phyloP scores from a whole-genome alignment of 2,113 vertebrate species.

The Hemiscyllium ocellatum region DNA sequence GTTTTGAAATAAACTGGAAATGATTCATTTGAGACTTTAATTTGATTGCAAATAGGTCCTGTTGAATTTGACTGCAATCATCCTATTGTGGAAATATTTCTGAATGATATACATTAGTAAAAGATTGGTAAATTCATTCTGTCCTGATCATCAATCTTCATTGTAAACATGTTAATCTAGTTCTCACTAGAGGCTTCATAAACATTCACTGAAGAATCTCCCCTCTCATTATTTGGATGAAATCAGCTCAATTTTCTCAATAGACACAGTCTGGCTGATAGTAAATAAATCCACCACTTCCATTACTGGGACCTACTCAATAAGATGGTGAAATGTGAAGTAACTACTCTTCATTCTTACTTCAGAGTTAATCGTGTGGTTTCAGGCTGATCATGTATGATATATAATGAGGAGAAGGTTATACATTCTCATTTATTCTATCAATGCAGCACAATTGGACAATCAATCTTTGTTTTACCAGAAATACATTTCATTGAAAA shows the following conservation, averaged over 20 bases:
- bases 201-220: neutral
- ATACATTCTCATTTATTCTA: neutral
- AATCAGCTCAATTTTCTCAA: neutral
- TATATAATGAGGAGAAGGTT: conserved; percentile 37
- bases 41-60: neutral
- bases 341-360: conserved; percentile 41
- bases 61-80: neutral
- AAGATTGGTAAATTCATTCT: neutral
- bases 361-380: conserved; percentile 41
- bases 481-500: neutral
- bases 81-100: neutral
- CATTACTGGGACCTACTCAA: neutral
- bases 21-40: neutral
- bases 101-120: neutral
- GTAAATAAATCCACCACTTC: neutral
- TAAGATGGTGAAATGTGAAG: conserved; percentile 37
- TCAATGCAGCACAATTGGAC: neutral
- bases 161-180: neutral
- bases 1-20: neutral
- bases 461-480: neutral
- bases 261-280: neutral
- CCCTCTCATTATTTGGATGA: neutral
- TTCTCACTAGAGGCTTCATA: neutral
- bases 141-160: neutral
- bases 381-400: conserved; percentile 32